Conservation (phyloP, 2,113 vertebrate genomes). For the Rhipidura dahli region DNA sequence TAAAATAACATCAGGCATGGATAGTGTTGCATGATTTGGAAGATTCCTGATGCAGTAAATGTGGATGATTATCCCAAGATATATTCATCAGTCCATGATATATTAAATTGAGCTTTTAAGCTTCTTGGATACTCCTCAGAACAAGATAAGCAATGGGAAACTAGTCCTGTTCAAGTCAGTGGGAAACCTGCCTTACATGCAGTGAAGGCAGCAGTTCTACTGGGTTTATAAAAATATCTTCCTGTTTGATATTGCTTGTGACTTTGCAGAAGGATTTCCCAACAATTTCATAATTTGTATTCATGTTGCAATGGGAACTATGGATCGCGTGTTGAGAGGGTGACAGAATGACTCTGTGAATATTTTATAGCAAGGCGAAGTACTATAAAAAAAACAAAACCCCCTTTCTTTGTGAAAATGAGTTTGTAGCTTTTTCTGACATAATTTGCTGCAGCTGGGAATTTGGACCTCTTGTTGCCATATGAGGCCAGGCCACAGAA, state of each 20-base stretch:
- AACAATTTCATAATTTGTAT: background rate
- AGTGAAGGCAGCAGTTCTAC: background rate
- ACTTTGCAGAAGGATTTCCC: background rate
- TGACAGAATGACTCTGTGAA: background rate
- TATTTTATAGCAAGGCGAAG: background rate
- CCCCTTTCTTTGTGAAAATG: background rate
- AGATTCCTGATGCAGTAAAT: background rate
- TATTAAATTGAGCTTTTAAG: background rate
- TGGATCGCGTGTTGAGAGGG: rapidly evolving
- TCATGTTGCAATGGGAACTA: background rate
- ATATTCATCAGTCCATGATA: background rate
- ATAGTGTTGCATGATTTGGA: background rate
- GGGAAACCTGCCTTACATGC: background rate
- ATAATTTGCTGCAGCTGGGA: background rate
- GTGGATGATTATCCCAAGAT: background rate
- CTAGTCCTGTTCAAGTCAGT: background rate
- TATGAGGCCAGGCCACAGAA: background rate
- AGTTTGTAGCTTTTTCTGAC: background rate
- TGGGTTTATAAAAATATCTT: background rate
- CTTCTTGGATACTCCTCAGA: background rate
- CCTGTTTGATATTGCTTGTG: background rate
- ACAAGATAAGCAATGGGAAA: background rate
- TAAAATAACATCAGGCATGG: background rate
- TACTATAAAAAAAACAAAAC: background rate
- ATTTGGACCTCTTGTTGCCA: background rate